Evolutionary conservation across 2,113 vertebrate species (phyloP).

Genomic region (Passer montanus): DNA sequence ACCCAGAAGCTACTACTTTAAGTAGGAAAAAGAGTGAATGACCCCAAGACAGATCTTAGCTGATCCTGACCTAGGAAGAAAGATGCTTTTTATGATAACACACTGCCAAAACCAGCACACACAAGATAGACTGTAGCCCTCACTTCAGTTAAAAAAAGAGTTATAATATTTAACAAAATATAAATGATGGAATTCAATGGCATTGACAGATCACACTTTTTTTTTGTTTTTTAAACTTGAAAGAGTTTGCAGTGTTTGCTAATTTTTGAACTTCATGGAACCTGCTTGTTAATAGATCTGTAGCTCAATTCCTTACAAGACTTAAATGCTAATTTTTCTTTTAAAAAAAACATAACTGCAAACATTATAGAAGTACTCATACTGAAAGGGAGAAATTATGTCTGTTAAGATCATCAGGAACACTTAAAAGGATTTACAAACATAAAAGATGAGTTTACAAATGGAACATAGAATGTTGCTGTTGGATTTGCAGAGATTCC

Average conservation of each 20-base stretch:
- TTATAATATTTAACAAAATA: neutral
- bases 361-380: neutral
- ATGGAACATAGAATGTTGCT: neutral
- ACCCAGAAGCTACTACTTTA: neutral
- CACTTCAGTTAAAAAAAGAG: neutral
- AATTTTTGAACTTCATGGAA: neutral
- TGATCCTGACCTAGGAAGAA: neutral
- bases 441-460: neutral
- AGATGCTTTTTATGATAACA: neutral
- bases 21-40: neutral
- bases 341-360: neutral
- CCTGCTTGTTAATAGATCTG: neutral
- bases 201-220: neutral
- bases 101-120: neutral
- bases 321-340: neutral
- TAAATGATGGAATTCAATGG: neutral
- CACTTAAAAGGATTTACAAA: slow-evolving; percentile 1
- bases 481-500: neutral
- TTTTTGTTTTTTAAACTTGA: neutral
- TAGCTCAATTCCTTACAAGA: neutral
- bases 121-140: neutral
- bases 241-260: neutral
- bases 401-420: neutral
- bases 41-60: neutral
- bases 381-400: neutral